These are phyloP conservation scores for Choreutis nemorana DNA, from an alignment of 2,888 invertebrate species.

Conservation along the genomic window DNA sequence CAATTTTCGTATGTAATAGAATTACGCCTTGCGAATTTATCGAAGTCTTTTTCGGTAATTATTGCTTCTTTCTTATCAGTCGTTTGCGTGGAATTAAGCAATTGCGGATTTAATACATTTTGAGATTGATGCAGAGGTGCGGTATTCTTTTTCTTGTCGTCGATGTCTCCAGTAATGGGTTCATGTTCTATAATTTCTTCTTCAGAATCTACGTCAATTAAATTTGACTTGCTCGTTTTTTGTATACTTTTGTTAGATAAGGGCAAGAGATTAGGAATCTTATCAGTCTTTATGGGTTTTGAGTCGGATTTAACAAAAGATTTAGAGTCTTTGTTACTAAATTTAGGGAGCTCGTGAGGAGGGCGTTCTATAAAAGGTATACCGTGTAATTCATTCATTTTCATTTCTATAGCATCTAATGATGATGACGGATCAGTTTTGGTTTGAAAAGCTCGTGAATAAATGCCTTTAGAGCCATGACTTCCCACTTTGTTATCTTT, in stretches of 20 bases:
- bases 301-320: slow-evolving; percentile 21
- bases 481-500: slow-evolving; percentile 15
- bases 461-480: slow-evolving; percentile 14
- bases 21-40: slow-evolving; percentile 53
- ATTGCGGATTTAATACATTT: slow-evolving; percentile 13
- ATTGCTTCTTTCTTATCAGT: slow-evolving; percentile 32
- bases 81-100: slow-evolving; percentile 8
- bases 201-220: slow-evolving; percentile 25
- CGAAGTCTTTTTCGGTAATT: slow-evolving; percentile 57
- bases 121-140: too few relatives aligned
- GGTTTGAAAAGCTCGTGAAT: slow-evolving; percentile 7
- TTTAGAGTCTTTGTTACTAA: slow-evolving; percentile 22
- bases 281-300: slow-evolving; percentile 19
- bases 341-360: slow-evolving; percentile 33
- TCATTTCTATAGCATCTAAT: slow-evolving; percentile 50
- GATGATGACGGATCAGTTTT: slow-evolving; percentile 19
- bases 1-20: slow-evolving; percentile 49
- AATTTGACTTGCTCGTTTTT: slow-evolving; percentile 16
- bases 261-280: slow-evolving; percentile 29
- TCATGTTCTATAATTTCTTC: slow-evolving; percentile 35
- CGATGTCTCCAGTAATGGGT: slow-evolving; percentile 28
- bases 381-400: slow-evolving; percentile 58
- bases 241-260: slow-evolving; percentile 22
- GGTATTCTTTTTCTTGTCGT: slow-evolving; percentile 12
- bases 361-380: slow-evolving; percentile 46